phyloP scores from a whole-genome alignment of 2,113 vertebrate genomes.

The Alligator sinensis region DNA sequence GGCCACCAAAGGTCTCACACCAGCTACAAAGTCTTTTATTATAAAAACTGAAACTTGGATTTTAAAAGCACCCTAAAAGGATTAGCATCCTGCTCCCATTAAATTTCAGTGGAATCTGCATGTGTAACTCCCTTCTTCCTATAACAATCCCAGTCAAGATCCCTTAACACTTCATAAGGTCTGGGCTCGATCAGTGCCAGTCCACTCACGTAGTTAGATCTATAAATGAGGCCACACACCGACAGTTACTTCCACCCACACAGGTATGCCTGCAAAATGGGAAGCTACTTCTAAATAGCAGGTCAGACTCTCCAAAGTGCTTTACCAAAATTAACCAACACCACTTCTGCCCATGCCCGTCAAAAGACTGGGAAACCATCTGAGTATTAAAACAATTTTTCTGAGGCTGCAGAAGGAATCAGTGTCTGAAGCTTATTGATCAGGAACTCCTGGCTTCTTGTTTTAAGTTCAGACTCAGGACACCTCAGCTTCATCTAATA shows the following conservation, averaged over 20 bases:
- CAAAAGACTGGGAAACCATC: not conserved
- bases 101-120: not conserved
- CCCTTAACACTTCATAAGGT: not conserved
- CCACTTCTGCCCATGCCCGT: not conserved
- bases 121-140: not conserved
- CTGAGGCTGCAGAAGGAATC: not conserved
- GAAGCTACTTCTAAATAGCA: not conserved
- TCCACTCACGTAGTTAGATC: not conserved
- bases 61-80: not conserved
- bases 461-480: not conserved
- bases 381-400: not conserved
- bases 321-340: not conserved
- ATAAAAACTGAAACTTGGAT: not conserved
- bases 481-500: not conserved
- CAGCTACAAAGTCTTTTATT: not conserved
- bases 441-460: not conserved
- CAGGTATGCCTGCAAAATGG: not conserved
- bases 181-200: not conserved
- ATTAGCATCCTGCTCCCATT: not conserved
- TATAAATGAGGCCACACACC: not conserved
- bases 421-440: not conserved
- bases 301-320: not conserved
- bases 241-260: not conserved
- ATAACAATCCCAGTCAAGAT: not conserved
- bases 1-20: no score